These are phyloP conservation scores for Crotophaga sulcirostris DNA, from an alignment of 2,113 vertebrate species.

Conservation along the genomic window DNA sequence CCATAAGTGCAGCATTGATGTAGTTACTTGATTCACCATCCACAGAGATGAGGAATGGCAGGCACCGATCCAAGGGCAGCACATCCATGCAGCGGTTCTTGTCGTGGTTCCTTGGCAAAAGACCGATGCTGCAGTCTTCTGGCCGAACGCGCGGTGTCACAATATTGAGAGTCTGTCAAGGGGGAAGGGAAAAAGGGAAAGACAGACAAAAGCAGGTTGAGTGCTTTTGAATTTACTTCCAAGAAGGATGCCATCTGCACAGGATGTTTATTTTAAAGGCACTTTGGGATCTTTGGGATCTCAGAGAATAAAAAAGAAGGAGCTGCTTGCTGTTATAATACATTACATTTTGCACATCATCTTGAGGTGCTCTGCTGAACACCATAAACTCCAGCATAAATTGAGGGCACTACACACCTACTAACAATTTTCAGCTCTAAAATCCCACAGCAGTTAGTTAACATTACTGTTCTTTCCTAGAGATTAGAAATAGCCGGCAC, in stretches of 20 bases:
- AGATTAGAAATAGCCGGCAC: neutral
- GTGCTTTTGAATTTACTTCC: neutral
- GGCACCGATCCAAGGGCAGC: constrained; percentile 91
- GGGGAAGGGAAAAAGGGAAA: neutral
- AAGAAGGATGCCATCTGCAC: neutral
- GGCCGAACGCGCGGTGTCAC: constrained; percentile 94
- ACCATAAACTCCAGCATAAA: neutral
- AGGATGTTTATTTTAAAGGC: rapidly evolving
- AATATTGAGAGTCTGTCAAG: constrained; percentile 91
- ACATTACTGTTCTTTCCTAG: neutral
- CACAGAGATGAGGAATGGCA: constrained; percentile 96
- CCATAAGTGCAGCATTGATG: constrained; percentile 96
- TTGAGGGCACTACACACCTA: neutral
- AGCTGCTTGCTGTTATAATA: neutral
- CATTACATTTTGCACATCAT: rapidly evolving
- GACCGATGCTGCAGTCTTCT: constrained; percentile 95
- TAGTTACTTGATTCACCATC: constrained; percentile 98
- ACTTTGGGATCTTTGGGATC: neutral
- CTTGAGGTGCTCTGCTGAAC: neutral
- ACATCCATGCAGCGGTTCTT: constrained; percentile 97
- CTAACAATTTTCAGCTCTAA: neutral
- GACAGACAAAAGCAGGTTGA: neutral
- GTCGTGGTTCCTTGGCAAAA: constrained; percentile 93
- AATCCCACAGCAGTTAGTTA: neutral
- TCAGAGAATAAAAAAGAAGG: neutral